A percentile compares a stretch with the other conserved stretches of the same genome.
Evolutionary conservation across 2,888 invertebrate genomes (phyloP).

Genomic region (Phyllotreta cruciferae): DNA sequence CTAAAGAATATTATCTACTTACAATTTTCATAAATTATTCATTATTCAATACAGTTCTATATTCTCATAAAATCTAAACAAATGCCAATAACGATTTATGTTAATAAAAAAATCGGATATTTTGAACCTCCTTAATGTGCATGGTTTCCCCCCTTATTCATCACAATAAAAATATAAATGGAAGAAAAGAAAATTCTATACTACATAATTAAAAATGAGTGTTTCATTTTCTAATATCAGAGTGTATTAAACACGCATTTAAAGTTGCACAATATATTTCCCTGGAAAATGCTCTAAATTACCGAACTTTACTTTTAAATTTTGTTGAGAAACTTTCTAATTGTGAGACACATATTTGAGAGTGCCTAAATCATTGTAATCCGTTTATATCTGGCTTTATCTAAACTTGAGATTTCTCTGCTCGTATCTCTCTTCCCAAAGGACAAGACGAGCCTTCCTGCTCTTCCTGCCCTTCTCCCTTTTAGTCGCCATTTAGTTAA

Average conservation of each 20-base stretch:
- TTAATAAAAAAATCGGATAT: no score
- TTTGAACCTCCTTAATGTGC: no score
- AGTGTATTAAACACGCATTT: slow-evolving; percentile 29
- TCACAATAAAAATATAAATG: no score
- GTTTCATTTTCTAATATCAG: background rate
- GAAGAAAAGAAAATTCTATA: no score
- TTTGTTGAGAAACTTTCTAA: slow-evolving; percentile 52
- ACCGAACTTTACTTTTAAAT: slow-evolving; percentile 53
- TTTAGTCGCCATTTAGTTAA: slow-evolving; percentile 45
- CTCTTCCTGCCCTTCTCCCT: slow-evolving; percentile 40
- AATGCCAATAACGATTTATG: no score
- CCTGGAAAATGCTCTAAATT: slow-evolving; percentile 38
- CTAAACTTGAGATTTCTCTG: slow-evolving; percentile 56
- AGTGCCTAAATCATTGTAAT: slow-evolving; percentile 57
- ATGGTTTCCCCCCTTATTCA: no score
- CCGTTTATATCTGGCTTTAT: slow-evolving; percentile 57
- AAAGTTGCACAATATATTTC: slow-evolving; percentile 28
- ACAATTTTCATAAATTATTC: no score
- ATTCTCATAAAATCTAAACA: no score
- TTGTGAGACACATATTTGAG: slow-evolving; percentile 56
- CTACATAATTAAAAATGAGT: no score
- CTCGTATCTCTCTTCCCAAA: slow-evolving; percentile 50
- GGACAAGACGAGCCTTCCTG: slow-evolving; percentile 43
- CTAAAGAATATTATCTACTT: no score
- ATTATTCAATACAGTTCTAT: no score